A percentile compares a stretch with the other conserved stretches of the same genome.
phyloP scores from a whole-genome alignment of 2,888 invertebrate genomes.

The Junonia oenone region DNA sequence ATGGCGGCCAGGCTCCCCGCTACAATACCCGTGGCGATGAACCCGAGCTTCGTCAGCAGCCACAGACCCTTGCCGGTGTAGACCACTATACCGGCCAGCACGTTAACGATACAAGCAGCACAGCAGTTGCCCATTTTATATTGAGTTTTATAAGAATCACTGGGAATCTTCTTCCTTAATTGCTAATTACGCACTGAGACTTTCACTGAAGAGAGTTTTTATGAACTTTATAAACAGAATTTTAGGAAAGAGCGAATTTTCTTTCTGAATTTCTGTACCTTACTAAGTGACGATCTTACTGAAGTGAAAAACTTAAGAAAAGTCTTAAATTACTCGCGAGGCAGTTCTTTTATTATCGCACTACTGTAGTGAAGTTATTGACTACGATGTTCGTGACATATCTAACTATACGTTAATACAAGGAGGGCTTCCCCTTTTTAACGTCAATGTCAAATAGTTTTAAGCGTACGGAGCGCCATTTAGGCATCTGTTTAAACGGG shows the following conservation, averaged over 20 bases:
- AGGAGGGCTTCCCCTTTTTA: background rate
- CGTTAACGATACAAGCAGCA: slow-evolving; percentile 14
- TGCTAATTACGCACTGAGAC: too few relatives aligned
- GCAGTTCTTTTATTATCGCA: too few relatives aligned
- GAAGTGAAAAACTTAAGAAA: too few relatives aligned
- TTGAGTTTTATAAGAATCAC: too few relatives aligned
- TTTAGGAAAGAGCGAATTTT: too few relatives aligned
- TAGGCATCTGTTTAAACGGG: background rate
- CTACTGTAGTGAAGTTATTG: background rate
- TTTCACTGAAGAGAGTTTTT: too few relatives aligned
- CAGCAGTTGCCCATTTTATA: slow-evolving; percentile 20
- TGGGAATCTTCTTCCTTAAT: too few relatives aligned
- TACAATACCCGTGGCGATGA: slow-evolving; percentile 31
- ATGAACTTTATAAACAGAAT: too few relatives aligned
- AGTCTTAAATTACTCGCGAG: background rate
- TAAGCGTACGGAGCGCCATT: background rate
- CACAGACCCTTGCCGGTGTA: slow-evolving; percentile 36
- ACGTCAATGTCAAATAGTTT: background rate
- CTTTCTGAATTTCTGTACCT: too few relatives aligned
- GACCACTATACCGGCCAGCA: slow-evolving; percentile 31
- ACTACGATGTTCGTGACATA: background rate
- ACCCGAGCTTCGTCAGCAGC: slow-evolving; percentile 34
- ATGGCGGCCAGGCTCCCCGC: slow-evolving; percentile 36
- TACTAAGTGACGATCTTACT: too few relatives aligned
- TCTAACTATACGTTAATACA: background rate